Evolutionary conservation across 2,888 invertebrate species (phyloP).

Genomic region (Drosophila prolongata): DNA sequence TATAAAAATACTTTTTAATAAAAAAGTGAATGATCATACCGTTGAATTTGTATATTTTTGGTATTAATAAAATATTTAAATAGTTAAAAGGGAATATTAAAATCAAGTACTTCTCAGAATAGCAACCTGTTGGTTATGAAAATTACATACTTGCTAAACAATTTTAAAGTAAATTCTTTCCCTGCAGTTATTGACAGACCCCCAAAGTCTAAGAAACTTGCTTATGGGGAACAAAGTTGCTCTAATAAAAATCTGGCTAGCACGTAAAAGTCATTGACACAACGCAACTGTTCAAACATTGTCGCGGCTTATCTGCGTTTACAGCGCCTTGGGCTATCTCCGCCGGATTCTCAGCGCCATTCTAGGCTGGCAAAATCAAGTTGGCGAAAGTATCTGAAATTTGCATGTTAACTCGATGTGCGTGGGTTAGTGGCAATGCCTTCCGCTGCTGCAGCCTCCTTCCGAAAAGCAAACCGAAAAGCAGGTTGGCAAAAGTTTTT

Average conservation of each 20-base stretch:
- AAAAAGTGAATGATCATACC: too few species aligned
- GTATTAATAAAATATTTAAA: too few species aligned
- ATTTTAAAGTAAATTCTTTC: neutral
- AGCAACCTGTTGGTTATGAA: neutral
- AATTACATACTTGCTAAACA: neutral
- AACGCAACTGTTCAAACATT: conserved; percentile 66
- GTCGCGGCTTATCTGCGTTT: conserved; percentile 63
- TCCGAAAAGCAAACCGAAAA: conserved; percentile 11
- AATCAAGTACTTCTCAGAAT: too few species aligned
- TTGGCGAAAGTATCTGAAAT: conserved; percentile 71
- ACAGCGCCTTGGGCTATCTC: conserved; percentile 55
- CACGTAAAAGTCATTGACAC: conserved; percentile 58
- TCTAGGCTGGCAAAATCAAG: conserved; percentile 54
- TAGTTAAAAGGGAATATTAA: too few species aligned
- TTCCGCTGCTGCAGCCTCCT: conserved; percentile 12
- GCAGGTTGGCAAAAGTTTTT: conserved; percentile 64
- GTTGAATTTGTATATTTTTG: too few species aligned
- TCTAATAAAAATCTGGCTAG: conserved; percentile 65
- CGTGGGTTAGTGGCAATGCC: conserved; percentile 49
- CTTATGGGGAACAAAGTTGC: conserved; percentile 58
- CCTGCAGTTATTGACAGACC: too few species aligned
- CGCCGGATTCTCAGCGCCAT: conserved; percentile 5
- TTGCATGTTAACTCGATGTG: conserved; percentile 74
- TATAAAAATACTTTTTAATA: too few species aligned
- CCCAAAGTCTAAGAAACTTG: conserved; percentile 50